Evolutionary conservation across 2,888 invertebrate genomes (phyloP), one percentile per base, ranked within the genome.

Genomic region (Nezara viridula): DNA sequence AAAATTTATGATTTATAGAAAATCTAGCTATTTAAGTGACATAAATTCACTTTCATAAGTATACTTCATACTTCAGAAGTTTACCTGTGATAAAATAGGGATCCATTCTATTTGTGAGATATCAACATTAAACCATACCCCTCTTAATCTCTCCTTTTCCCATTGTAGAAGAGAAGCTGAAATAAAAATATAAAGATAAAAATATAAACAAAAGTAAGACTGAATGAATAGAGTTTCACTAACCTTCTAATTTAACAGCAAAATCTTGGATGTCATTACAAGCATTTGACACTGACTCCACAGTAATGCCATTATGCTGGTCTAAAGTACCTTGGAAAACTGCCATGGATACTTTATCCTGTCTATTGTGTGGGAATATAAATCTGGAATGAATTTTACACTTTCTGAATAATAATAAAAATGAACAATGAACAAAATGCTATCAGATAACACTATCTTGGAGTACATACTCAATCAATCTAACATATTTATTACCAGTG

Each of bases 101-200:
- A 98, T 95, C 96, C 96, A 96, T 27, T 94, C 94, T 7, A 96
- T 94, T 92, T 97, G 95, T 90, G 95, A 93, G 77, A 95, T 94
- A 92, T 95, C 93, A 0, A 98, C 95, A 92, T 95, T 95, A 92
- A 98, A 97, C 98, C 98, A 98, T 91, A 97, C 95, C 47, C 96
- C 95, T 89, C 96, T 94, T 91, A 94, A 95, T 21, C 95, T 94
- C 88, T 94, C 94, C 77, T 94, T 93, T 81, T 92, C 93, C 97
- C 97, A 98, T 91, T 93, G 93, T 66, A 93, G 93, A 52, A 97
- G 92, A 0, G 97, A 97, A 91, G 94, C 97, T 97, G 89, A 14
- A 90, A 94, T 92, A 90, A 88, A 52, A 86, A 91, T 47, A 87
- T 87, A 81, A 86, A 60, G 24, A 60, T 86, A 50, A 14, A 60